These are phyloP conservation scores for Calliopum simillimum DNA, from an alignment of 2,888 invertebrate genomes.

Conservation along the genomic window DNA sequence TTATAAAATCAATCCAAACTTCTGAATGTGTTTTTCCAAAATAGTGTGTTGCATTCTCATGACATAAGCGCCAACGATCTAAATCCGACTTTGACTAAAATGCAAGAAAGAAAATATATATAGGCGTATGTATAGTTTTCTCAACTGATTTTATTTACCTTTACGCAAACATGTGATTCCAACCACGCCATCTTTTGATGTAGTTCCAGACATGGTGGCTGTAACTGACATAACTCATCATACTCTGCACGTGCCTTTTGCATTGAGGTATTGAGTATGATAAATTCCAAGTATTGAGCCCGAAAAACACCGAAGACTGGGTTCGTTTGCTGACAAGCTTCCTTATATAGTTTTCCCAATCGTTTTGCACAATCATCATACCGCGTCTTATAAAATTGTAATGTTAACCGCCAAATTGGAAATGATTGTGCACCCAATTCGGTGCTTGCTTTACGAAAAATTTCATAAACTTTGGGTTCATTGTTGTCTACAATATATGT, in stretches of 20 bases:
- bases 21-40: conserved; percentile 76
- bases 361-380: conserved; percentile 52
- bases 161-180: conserved; percentile 59
- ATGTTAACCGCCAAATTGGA: conserved; percentile 57
- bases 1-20: conserved; percentile 80
- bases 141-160: conserved; percentile 32
- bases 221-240: conserved; percentile 70
- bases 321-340: conserved; percentile 53
- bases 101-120: background rate
- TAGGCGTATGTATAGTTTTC: background rate
- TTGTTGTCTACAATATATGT: conserved; percentile 66
- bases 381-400: conserved; percentile 58
- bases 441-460: conserved; percentile 63
- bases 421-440: conserved; percentile 51
- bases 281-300: conserved; percentile 56
- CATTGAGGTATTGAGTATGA: conserved; percentile 58
- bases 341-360: conserved; percentile 54
- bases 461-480: conserved; percentile 65
- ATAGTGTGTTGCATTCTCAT: conserved; percentile 74
- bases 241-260: conserved; percentile 74
- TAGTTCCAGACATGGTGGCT: conserved; percentile 73
- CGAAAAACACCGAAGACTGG: conserved; percentile 57
- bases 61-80: conserved; percentile 71
- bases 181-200: conserved; percentile 73
- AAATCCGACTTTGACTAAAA: conserved; percentile 59